phyloP scores from a whole-genome alignment of 92 coral and sea anemone species.

The Palythoa caribaeorum region DNA sequence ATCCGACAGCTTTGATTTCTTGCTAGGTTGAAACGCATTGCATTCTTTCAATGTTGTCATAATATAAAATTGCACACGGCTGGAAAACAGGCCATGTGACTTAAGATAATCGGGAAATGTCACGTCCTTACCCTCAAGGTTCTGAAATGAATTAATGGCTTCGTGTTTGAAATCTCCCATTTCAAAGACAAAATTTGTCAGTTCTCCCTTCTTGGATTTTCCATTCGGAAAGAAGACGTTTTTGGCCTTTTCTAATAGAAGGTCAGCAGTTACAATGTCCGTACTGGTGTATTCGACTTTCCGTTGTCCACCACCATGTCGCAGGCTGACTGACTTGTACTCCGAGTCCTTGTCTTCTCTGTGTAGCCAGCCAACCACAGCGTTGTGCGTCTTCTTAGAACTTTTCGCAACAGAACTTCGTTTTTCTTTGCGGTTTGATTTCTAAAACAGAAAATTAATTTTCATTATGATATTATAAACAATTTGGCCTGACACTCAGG shows the following conservation, averaged over 20 bases:
- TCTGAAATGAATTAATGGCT: not conserved
- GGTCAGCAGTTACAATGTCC: constrained; percentile 47
- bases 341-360: constrained; percentile 22
- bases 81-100: not conserved
- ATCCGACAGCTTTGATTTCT: not conserved
- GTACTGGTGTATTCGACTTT: constrained; percentile 46
- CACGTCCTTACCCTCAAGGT: constrained; percentile 5
- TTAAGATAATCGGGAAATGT: not conserved
- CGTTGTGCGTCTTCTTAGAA: constrained; percentile 8
- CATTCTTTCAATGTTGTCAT: not conserved
- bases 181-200: constrained; percentile 18
- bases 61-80: not conserved
- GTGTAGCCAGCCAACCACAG: constrained; percentile 65
- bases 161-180: constrained; percentile 44
- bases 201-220: constrained; percentile 24
- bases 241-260: constrained; percentile 45
- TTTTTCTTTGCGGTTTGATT: not conserved
- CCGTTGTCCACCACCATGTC: constrained; percentile 55
- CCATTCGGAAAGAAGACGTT: constrained; percentile 33
- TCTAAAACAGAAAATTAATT: constrained; percentile 12
- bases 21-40: not conserved
- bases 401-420: constrained; percentile 9
- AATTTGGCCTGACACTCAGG: not conserved
- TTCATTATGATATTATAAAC: not conserved
- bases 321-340: constrained; percentile 53